phyloP scores from a whole-genome alignment of 2,888 invertebrate species.

The Gnatocerus cornutus region DNA sequence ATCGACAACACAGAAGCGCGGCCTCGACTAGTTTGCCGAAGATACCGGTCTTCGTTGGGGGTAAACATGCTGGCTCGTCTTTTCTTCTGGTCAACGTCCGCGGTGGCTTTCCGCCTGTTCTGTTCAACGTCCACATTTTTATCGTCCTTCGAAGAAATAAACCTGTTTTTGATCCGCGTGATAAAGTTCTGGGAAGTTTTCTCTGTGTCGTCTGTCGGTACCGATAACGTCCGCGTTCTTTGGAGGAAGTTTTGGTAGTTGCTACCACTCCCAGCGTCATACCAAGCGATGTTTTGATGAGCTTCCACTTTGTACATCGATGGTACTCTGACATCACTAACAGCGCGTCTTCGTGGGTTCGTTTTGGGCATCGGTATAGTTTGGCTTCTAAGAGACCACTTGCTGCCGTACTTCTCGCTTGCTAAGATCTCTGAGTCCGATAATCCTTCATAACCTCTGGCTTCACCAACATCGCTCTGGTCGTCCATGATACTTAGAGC shows the following conservation, averaged over 20 bases:
- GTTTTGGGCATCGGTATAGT: conserved; percentile 50
- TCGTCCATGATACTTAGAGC: conserved; percentile 76
- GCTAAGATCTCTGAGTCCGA: conserved; percentile 83
- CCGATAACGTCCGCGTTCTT: conserved; percentile 55
- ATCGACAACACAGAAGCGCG: conserved; percentile 57
- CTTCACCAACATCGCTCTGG: conserved; percentile 58
- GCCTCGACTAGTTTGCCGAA: conserved; percentile 57
- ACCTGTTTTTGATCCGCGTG: conserved; percentile 54
- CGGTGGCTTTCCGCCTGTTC: too few relatives aligned
- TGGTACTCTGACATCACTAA: conserved; percentile 75
- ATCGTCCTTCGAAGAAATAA: conserved; percentile 51
- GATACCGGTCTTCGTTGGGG: conserved; percentile 55
- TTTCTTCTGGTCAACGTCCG: too few relatives aligned
- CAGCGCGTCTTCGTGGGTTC: conserved; percentile 74
- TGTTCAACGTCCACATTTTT: conserved; percentile 46
- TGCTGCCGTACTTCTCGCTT: conserved; percentile 74
- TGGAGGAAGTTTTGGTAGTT: conserved; percentile 73
- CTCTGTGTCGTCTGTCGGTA: conserved; percentile 51
- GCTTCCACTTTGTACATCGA: conserved; percentile 66
- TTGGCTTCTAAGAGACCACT: conserved; percentile 74
- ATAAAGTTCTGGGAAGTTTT: conserved; percentile 57
- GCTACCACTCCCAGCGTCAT: conserved; percentile 73
- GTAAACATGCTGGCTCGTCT: conserved; percentile 67
- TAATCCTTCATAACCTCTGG: conserved; percentile 79
- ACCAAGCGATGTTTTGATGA: conserved; percentile 75